phyloP scores from a whole-genome alignment of 2,888 invertebrate genomes.

The Dorcus parallelipipedus region DNA sequence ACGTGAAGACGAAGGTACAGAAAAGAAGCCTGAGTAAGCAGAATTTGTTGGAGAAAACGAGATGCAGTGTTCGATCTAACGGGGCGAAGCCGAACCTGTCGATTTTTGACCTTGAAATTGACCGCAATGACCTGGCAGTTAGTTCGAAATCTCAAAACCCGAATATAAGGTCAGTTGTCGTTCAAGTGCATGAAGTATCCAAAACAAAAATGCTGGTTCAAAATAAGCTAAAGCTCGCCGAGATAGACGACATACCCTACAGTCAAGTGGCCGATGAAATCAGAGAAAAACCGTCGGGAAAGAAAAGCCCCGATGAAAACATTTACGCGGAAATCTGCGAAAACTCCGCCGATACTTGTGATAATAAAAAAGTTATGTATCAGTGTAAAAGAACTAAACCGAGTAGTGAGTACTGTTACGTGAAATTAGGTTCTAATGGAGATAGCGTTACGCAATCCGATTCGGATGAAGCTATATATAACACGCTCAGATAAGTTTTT shows the following conservation, averaged over 20 bases:
- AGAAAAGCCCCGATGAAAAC: slow-evolving; percentile 54
- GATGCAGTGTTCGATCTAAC: slow-evolving; percentile 26
- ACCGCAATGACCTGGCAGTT: slow-evolving; percentile 12
- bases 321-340: slow-evolving; percentile 69
- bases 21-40: slow-evolving; percentile 33
- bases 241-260: slow-evolving; percentile 63
- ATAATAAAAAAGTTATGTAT: slow-evolving; percentile 35
- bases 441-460: slow-evolving; percentile 47
- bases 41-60: slow-evolving; percentile 26
- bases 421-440: slow-evolving; percentile 44
- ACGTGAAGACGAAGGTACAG: slow-evolving; percentile 62
- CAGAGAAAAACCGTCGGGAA: slow-evolving; percentile 26
- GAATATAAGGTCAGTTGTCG: slow-evolving; percentile 34
- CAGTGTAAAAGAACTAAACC: slow-evolving; percentile 35
- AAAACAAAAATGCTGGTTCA: slow-evolving; percentile 46
- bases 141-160: slow-evolving; percentile 11
- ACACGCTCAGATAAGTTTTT: slow-evolving; percentile 40
- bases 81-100: slow-evolving; percentile 20
- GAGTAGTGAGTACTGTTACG: slow-evolving; percentile 41
- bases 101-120: slow-evolving; percentile 22
- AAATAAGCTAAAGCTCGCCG: slow-evolving; percentile 14
- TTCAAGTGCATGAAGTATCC: slow-evolving; percentile 55
- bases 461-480: slow-evolving; percentile 48
- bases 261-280: slow-evolving; percentile 69
- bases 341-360: slow-evolving; percentile 28